Percentiles rank a stretch among this genome's conserved stretches.
Evolutionary conservation across 2,113 vertebrate species (phyloP).

Genomic region (Eudyptes chrysolophus): DNA sequence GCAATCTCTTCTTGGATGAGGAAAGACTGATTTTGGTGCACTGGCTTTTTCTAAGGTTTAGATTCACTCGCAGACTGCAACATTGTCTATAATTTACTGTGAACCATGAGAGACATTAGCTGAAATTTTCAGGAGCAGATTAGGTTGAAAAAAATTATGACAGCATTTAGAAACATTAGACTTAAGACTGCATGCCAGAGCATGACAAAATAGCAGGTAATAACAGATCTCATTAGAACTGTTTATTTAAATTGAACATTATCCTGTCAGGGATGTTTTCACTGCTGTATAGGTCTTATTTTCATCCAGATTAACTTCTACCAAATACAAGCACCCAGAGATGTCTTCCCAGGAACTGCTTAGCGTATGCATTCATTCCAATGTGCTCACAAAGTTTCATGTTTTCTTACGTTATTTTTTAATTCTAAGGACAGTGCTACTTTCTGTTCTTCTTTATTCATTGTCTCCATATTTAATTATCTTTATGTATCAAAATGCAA

Average conservation of each 20-base stretch:
- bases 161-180: conserved; percentile 63
- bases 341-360: neutral
- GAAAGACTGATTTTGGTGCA: neutral
- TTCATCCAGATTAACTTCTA: conserved; percentile 46
- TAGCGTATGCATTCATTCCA: neutral
- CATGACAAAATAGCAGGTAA: conserved; percentile 70
- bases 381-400: neutral
- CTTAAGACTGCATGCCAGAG: conserved; percentile 62
- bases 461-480: neutral
- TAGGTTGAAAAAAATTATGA: conserved; percentile 72
- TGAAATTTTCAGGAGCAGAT: conserved; percentile 68
- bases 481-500: neutral
- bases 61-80: conserved; percentile 25
- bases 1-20: neutral
- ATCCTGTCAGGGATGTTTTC: conserved; percentile 71
- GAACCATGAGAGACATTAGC: conserved; percentile 40
- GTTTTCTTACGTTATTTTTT: neutral
- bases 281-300: conserved; percentile 41
- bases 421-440: neutral
- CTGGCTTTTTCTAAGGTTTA: neutral
- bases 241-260: conserved; percentile 77
- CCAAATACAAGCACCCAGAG: neutral
- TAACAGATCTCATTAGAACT: conserved; percentile 76
- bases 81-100: neutral
- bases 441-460: neutral